Percentiles rank a stretch among this genome's conserved stretches.
These are phyloP conservation scores for Ostrea denselamellosa DNA, from an alignment of 1,140 invertebrate species.

Conservation along the genomic window DNA sequence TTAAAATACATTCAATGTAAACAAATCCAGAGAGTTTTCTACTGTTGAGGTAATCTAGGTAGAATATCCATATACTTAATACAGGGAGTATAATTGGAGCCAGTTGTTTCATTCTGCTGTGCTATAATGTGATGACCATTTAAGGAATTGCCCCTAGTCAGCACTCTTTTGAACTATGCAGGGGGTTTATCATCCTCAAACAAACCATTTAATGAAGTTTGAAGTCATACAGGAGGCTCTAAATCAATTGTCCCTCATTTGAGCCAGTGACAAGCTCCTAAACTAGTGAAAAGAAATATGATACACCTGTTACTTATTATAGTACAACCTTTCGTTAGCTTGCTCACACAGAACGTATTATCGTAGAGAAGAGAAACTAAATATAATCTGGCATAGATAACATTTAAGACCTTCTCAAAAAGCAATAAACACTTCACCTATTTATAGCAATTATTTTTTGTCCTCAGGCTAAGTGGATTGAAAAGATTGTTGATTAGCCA, in stretches of 20 bases:
- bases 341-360: not conserved
- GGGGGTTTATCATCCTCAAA: constrained; percentile 20
- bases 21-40: not conserved
- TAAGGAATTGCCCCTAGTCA: constrained; percentile 31
- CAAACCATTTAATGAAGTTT: not conserved
- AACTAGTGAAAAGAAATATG: constrained; percentile 12
- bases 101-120: constrained; percentile 28
- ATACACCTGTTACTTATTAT: constrained; percentile 40
- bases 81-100: constrained; percentile 23
- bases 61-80: not conserved
- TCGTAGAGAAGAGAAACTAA: constrained; percentile 2
- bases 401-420: not conserved
- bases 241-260: not conserved
- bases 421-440: constrained; percentile 3
- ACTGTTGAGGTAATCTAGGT: not conserved
- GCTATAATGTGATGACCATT: constrained; percentile 30
- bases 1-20: constrained; percentile 29
- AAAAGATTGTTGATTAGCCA: not conserved
- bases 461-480: not conserved
- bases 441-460: not conserved
- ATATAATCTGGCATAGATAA: constrained; percentile 1
- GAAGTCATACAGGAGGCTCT: not conserved
- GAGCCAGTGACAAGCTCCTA: not conserved
- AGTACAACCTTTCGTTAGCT: constrained; percentile 24
- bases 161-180: constrained; percentile 14